phyloP scores from a whole-genome alignment of 1,140 invertebrate species.

The Ceratitis capitata region DNA sequence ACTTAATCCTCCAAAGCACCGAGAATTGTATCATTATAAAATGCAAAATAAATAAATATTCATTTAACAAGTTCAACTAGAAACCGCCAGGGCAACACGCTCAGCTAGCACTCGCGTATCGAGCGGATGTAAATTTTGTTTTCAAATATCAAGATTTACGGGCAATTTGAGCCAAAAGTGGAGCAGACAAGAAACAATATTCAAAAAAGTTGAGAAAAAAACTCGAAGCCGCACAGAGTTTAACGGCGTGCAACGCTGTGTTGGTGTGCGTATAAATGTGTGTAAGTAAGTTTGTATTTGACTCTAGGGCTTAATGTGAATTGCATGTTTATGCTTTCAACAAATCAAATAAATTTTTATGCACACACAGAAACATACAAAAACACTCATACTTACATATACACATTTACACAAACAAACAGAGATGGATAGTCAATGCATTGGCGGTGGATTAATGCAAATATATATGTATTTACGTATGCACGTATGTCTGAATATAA shows the following conservation, averaged over 20 bases:
- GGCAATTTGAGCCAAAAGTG: neutral
- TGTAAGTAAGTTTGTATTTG: neutral
- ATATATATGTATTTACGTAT: no score
- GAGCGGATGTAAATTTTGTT: neutral
- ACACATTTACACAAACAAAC: neutral
- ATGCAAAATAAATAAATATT: constrained; percentile 10
- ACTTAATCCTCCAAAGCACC: no score
- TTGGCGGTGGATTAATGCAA: neutral
- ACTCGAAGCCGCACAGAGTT: neutral
- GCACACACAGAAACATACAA: neutral
- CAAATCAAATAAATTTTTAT: constrained; percentile 34
- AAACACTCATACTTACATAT: neutral
- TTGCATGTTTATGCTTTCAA: constrained; percentile 38
- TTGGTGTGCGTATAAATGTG: neutral
- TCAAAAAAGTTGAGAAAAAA: neutral
- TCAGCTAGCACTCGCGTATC: neutral
- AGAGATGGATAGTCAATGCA: neutral
- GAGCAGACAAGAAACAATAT: neutral
- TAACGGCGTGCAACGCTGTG: neutral
- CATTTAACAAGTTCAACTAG: neutral
- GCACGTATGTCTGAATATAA: neutral
- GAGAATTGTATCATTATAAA: no score
- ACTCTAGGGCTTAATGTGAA: constrained; percentile 28
- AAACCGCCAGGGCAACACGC: no score
- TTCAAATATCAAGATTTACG: neutral